Evolutionary conservation across 2,797 vertebrate species (phyloP).

Genomic region (Urophycis tenuis): DNA sequence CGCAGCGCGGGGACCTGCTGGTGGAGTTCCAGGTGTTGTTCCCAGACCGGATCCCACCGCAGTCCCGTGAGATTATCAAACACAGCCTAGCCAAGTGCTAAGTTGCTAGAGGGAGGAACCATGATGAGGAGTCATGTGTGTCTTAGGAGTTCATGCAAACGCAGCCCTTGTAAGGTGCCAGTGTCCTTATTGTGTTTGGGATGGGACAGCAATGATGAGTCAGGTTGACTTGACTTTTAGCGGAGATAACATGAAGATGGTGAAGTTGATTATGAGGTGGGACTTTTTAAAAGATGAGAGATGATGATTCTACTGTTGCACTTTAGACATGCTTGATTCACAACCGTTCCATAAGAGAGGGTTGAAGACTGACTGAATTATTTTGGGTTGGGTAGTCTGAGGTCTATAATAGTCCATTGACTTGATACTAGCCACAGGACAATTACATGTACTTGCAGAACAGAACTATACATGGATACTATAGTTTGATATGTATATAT

Average conservation of each 20-base stretch:
- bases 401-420: slow-evolving; percentile 31
- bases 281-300: not conserved
- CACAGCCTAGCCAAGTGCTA: slow-evolving; percentile 85
- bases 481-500: slow-evolving; percentile 60
- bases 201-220: not conserved
- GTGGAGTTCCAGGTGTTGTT: slow-evolving; percentile 97
- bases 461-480: slow-evolving; percentile 48
- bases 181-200: slow-evolving; percentile 51
- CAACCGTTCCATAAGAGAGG: slow-evolving; percentile 33
- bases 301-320: slow-evolving; percentile 35
- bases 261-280: not conserved
- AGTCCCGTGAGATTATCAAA: slow-evolving; percentile 95
- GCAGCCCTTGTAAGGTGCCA: slow-evolving; percentile 58
- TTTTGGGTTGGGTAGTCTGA: slow-evolving; percentile 50
- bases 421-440: slow-evolving; percentile 37
- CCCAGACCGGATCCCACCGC: slow-evolving; percentile 93
- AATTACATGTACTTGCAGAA: slow-evolving; percentile 53
- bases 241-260: not conserved
- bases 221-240: not conserved
- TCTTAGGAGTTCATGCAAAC: slow-evolving; percentile 41
- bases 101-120: slow-evolving; percentile 19
- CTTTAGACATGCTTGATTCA: slow-evolving; percentile 29
- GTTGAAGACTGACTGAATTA: slow-evolving; percentile 32
- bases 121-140: slow-evolving; percentile 34
- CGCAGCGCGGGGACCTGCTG: slow-evolving; percentile 88